A percentile compares a stretch with the other conserved stretches of the same genome.
These are phyloP conservation scores for Phytoseiulus persimilis DNA, from an alignment of 2,888 invertebrate species.

Conservation along the genomic window DNA sequence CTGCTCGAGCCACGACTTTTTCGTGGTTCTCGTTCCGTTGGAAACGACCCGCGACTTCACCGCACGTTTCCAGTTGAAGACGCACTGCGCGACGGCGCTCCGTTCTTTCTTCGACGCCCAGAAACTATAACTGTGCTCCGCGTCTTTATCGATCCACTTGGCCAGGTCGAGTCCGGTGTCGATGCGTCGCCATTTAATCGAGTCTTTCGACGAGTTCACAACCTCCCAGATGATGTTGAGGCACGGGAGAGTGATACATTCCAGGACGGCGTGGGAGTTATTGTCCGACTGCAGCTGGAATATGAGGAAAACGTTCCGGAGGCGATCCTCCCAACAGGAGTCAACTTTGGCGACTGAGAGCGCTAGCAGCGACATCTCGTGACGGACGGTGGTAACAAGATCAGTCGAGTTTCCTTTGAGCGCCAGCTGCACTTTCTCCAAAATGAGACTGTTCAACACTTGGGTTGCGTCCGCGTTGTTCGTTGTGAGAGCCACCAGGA, in stretches of 20 bases:
- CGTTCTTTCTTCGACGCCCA: slow-evolving; percentile 17
- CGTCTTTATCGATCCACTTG: slow-evolving; percentile 17
- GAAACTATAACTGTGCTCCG: neutral
- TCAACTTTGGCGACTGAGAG: slow-evolving; percentile 83
- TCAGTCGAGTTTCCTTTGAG: slow-evolving; percentile 55
- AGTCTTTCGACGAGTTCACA: neutral
- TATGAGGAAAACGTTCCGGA: slow-evolving; percentile 70
- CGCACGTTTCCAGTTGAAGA: slow-evolving; percentile 28
- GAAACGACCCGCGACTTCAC: neutral
- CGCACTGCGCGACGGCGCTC: neutral
- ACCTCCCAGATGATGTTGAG: slow-evolving; percentile 61
- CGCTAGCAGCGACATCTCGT: slow-evolving; percentile 78
- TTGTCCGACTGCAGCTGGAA: slow-evolving; percentile 63
- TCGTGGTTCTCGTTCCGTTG: slow-evolving; percentile 48
- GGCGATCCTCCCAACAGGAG: slow-evolving; percentile 85
- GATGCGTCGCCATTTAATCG: slow-evolving; percentile 16
- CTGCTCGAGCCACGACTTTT: slow-evolving; percentile 77
- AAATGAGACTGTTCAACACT: slow-evolving; percentile 70
- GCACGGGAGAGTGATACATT: slow-evolving; percentile 83
- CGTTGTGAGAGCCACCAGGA: slow-evolving; percentile 76
- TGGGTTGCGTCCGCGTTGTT: slow-evolving; percentile 74
- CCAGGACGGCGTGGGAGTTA: slow-evolving; percentile 70
- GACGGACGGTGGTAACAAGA: slow-evolving; percentile 67
- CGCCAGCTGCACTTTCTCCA: slow-evolving; percentile 64
- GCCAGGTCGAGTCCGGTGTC: slow-evolving; percentile 6